These are phyloP conservation scores for Hemithea aestivaria DNA, from an alignment of 2,888 invertebrate species.

Conservation along the genomic window DNA sequence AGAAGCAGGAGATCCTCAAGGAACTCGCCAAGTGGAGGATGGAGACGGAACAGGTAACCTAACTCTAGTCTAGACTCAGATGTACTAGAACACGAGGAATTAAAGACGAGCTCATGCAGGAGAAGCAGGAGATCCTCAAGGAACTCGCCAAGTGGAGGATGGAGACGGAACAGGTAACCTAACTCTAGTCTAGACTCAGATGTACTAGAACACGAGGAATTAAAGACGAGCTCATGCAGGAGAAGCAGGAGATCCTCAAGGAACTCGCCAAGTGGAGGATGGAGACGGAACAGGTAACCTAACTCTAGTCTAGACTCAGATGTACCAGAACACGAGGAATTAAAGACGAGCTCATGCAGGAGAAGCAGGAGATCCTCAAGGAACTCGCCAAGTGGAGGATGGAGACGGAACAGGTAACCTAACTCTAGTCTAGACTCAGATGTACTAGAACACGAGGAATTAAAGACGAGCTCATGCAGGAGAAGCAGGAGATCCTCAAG, in stretches of 20 bases:
- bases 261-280: conserved; percentile 94
- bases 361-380: conserved; percentile 93
- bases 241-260: conserved; percentile 93
- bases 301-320: too few relatives aligned
- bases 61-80: too few relatives aligned
- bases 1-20: conserved; percentile 93
- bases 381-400: conserved; percentile 94
- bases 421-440: too few relatives aligned
- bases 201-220: conserved; percentile 95
- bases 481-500: conserved; percentile 93
- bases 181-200: too few relatives aligned
- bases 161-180: conserved; percentile 91
- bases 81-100: conserved; percentile 95
- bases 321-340: conserved; percentile 95
- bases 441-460: conserved; percentile 95
- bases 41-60: conserved; percentile 91
- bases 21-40: conserved; percentile 94
- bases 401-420: conserved; percentile 93
- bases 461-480: conserved; percentile 89
- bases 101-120: conserved; percentile 89
- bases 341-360: conserved; percentile 89
- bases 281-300: conserved; percentile 93
- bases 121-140: conserved; percentile 93
- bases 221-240: conserved; percentile 89
- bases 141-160: conserved; percentile 94